Evolutionary conservation across 2,113 vertebrate genomes (phyloP).

Genomic region (Orycteropus afer): DNA sequence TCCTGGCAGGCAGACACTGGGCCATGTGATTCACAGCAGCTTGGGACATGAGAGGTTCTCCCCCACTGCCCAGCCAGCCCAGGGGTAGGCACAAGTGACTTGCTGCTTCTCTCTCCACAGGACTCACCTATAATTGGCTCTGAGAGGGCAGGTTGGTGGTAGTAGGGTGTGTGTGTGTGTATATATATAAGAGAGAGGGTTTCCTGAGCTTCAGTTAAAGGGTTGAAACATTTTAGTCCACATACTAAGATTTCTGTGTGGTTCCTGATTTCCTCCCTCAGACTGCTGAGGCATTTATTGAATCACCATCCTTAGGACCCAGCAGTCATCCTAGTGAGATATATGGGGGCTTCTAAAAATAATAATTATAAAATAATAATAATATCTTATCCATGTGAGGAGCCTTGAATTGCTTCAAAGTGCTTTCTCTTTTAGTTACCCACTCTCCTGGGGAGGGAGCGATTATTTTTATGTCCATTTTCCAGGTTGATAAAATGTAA

Average conservation of each 20-base stretch:
- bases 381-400: constrained; percentile 46
- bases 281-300: constrained; percentile 45
- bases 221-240: constrained; percentile 56
- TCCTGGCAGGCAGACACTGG: constrained; percentile 25
- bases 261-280: constrained; percentile 37
- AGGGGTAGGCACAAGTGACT: constrained; percentile 64
- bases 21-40: constrained; percentile 77
- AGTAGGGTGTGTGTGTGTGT: not conserved
- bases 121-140: constrained; percentile 63
- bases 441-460: not conserved
- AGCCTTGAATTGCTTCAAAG: constrained; percentile 44
- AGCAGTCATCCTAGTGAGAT: not conserved
- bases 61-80: constrained; percentile 46
- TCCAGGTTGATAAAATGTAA: constrained; percentile 34
- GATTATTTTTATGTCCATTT: constrained; percentile 38
- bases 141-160: constrained; percentile 58
- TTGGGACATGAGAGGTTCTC: constrained; percentile 63
- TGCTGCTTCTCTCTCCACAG: constrained; percentile 46
- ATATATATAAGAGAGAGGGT: not conserved
- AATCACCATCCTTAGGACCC: constrained; percentile 46
- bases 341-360: not conserved
- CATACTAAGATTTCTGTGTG: constrained; percentile 54
- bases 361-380: constrained; percentile 57
- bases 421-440: constrained; percentile 58
- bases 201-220: constrained; percentile 57